phyloP scores from a whole-genome alignment of 2,797 vertebrate species.

The Diplodus sargus region DNA sequence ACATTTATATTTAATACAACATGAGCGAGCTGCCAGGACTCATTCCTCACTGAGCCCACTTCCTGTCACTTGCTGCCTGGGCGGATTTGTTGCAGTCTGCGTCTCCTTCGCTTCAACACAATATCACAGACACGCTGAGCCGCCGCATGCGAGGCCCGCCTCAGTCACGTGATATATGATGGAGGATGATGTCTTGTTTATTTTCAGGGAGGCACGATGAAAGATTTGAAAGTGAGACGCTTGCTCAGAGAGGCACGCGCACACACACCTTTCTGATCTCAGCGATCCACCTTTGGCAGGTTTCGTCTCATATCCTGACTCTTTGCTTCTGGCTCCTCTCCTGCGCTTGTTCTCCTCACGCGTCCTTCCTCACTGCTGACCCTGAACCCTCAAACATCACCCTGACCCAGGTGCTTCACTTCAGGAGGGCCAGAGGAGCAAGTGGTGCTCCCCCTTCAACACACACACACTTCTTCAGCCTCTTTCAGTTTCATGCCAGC shows the following conservation, averaged over 20 bases:
- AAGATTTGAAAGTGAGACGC: conserved; percentile 39
- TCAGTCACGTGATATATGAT: conserved; percentile 19
- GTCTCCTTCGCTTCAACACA: conserved; percentile 30
- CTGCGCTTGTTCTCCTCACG: neutral
- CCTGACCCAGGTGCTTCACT: conserved; percentile 44
- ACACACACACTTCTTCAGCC: conserved; percentile 1
- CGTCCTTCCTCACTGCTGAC: conserved; percentile 40
- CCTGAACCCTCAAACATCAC: conserved; percentile 17
- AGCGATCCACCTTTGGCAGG: neutral
- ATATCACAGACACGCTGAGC: conserved; percentile 1
- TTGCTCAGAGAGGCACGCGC: conserved; percentile 10
- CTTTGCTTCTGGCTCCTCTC: conserved; percentile 18
- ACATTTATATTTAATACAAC: conserved; percentile 23
- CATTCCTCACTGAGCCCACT: neutral
- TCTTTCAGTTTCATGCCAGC: conserved; percentile 14
- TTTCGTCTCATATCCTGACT: conserved; percentile 38
- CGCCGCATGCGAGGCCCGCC: conserved; percentile 6
- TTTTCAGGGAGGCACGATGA: conserved; percentile 47
- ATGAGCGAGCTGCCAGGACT: neutral
- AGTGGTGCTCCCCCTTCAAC: neutral
- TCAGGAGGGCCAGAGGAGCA: conserved; percentile 23
- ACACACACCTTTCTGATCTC: neutral
- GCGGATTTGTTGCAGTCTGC: conserved; percentile 25
- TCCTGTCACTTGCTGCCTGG: conserved; percentile 17
- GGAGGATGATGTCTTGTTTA: conserved; percentile 41